phyloP scores from a whole-genome alignment of 2,113 vertebrate species.

The Pelobates fuscus region DNA sequence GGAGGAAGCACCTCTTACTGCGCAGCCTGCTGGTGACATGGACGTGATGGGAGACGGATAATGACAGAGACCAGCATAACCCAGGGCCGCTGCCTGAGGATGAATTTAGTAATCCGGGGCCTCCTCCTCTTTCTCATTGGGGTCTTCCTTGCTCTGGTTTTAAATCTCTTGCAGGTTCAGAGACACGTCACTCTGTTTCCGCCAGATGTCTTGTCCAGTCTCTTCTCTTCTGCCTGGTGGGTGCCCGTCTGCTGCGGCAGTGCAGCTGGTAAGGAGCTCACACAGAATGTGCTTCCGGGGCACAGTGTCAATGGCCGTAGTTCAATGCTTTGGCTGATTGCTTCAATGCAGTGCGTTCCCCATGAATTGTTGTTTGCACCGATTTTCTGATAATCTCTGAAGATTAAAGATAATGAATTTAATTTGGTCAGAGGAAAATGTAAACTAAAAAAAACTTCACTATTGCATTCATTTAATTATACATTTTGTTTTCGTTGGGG shows the following conservation, averaged over 20 bases:
- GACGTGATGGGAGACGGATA: slow-evolving; percentile 75
- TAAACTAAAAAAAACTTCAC: too few species aligned
- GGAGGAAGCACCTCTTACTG: too few species aligned
- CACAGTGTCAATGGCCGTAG: not conserved
- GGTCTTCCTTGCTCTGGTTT: slow-evolving; percentile 88
- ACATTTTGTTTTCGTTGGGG: too few species aligned
- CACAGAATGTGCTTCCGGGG: slow-evolving; percentile 15
- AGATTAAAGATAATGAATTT: too few species aligned
- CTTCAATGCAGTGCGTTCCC: too few species aligned
- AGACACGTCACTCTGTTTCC: slow-evolving; percentile 95
- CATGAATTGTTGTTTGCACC: too few species aligned
- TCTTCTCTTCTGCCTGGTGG: slow-evolving; percentile 96
- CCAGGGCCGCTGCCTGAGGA: slow-evolving; percentile 65
- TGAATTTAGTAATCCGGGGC: slow-evolving; percentile 86
- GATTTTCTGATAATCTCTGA: too few species aligned
- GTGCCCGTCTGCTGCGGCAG: slow-evolving; percentile 91
- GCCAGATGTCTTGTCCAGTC: slow-evolving; percentile 90
- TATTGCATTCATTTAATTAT: too few species aligned
- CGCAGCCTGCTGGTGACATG: too few species aligned
- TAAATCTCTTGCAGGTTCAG: slow-evolving; percentile 95
- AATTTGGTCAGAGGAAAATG: too few species aligned
- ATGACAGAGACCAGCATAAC: slow-evolving; percentile 64
- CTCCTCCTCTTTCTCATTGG: slow-evolving; percentile 88
- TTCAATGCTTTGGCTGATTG: too few species aligned
- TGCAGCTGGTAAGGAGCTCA: slow-evolving; percentile 82